Evolutionary conservation across 2,888 invertebrate species (phyloP).

Genomic region (Diogma glabrata): DNA sequence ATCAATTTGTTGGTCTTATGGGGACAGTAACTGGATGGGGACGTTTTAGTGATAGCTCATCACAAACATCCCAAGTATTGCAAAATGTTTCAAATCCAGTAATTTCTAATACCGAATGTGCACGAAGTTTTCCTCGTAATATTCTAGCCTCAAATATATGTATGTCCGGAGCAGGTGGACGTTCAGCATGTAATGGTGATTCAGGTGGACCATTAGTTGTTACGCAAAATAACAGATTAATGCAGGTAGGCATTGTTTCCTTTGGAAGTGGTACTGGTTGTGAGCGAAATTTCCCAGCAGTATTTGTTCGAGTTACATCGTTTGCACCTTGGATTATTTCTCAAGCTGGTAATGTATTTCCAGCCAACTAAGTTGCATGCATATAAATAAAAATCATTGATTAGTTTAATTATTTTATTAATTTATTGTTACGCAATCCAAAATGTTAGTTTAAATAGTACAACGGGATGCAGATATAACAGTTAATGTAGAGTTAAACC

Average conservation of each 20-base stretch:
- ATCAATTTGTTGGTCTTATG: background rate
- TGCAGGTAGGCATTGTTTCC: constrained; percentile 9
- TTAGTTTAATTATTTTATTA: too few relatives aligned
- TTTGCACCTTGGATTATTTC: background rate
- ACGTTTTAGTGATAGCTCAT: background rate
- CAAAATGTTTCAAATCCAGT: background rate
- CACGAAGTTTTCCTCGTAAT: background rate
- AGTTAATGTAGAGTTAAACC: too few relatives aligned
- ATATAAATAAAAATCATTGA: too few relatives aligned
- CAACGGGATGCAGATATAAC: too few relatives aligned
- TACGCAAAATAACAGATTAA: background rate
- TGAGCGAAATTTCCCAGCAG: background rate
- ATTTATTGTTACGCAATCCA: too few relatives aligned
- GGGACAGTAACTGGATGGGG: constrained; percentile 1
- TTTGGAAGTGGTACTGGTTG: constrained; percentile 5
- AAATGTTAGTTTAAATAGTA: too few relatives aligned
- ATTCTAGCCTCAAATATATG: too few relatives aligned
- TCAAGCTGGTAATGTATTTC: background rate
- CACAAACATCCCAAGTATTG: background rate
- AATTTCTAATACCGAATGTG: background rate
- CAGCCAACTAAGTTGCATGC: too few relatives aligned
- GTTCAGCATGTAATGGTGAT: too few relatives aligned
- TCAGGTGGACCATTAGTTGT: too few relatives aligned
- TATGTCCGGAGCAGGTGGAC: too few relatives aligned
- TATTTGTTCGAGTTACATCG: constrained; percentile 8